Evolutionary conservation across 1,140 invertebrate genomes (phyloP).

Genomic region (Papilio polytes): DNA sequence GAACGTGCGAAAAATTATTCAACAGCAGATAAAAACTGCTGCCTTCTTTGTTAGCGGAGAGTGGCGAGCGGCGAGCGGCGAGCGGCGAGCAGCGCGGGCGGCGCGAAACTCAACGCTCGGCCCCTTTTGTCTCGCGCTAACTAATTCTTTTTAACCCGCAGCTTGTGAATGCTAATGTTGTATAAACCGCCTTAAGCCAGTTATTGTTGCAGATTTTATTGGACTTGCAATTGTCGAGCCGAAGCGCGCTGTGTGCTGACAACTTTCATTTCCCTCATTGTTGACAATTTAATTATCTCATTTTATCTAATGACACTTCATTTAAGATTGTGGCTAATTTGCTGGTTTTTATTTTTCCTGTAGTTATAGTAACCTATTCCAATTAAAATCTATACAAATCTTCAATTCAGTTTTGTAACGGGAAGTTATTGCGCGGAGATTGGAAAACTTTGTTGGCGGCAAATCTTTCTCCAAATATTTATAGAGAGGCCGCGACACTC

Average conservation of each 20-base stretch:
- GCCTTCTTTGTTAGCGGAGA: neutral
- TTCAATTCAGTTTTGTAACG: slow-evolving; percentile 50
- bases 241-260: neutral
- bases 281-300: too few relatives aligned
- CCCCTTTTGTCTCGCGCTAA: slow-evolving; percentile 36
- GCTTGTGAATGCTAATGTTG: slow-evolving; percentile 54
- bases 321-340: too few relatives aligned
- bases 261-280: slow-evolving; percentile 1
- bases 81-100: neutral
- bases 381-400: slow-evolving; percentile 70
- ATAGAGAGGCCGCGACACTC: slow-evolving; percentile 60
- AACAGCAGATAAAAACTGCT: neutral
- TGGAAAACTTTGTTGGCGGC: slow-evolving; percentile 78
- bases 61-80: neutral
- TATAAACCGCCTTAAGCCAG: slow-evolving; percentile 52
- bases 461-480: slow-evolving; percentile 74
- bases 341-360: neutral
- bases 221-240: slow-evolving; percentile 49
- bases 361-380: slow-evolving; percentile 49
- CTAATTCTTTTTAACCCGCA: slow-evolving; percentile 43
- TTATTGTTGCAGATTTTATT: slow-evolving; percentile 64
- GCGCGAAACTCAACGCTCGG: neutral
- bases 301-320: too few relatives aligned
- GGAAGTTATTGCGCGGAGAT: slow-evolving; percentile 70
- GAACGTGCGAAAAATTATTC: slow-evolving; percentile 15